phyloP scores from a whole-genome alignment of 2,113 vertebrate genomes.

The Cisticola juncidis region DNA sequence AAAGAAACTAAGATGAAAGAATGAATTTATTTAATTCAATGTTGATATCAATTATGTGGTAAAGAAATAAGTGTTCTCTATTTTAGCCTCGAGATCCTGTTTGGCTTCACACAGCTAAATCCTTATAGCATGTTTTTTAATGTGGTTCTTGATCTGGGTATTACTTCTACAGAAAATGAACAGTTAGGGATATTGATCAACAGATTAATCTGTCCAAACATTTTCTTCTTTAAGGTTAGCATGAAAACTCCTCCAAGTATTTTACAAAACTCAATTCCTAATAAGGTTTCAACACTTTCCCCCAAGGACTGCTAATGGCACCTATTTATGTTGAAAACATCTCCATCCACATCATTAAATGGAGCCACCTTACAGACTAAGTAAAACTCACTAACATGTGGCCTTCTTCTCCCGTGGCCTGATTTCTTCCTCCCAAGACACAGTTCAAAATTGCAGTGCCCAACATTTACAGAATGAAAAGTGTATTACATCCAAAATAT shows the following conservation, averaged over 20 bases:
- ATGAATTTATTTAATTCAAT: neutral
- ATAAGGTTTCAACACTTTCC: neutral
- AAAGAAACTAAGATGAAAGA: neutral
- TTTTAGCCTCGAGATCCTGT: neutral
- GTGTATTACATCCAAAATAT: neutral
- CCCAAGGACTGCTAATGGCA: neutral
- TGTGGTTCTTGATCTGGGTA: neutral
- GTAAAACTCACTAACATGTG: neutral
- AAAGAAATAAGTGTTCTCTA: neutral
- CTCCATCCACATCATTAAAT: neutral
- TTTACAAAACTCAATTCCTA: neutral
- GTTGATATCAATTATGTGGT: neutral
- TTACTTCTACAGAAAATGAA: neutral
- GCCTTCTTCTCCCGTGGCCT: neutral
- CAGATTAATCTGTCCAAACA: neutral
- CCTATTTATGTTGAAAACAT: neutral
- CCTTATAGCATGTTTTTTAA: neutral
- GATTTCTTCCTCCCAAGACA: neutral
- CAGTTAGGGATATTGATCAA: neutral
- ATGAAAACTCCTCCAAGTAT: neutral
- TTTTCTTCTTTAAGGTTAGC: neutral
- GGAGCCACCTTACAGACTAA: neutral
- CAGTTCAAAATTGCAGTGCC: neutral
- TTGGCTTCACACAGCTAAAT: neutral
- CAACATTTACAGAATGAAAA: neutral